Percentiles rank a stretch among this genome's conserved stretches.
These are phyloP conservation scores for Pandemis cinnamomeana DNA, from an alignment of 2,888 invertebrate genomes.

Conservation along the genomic window DNA sequence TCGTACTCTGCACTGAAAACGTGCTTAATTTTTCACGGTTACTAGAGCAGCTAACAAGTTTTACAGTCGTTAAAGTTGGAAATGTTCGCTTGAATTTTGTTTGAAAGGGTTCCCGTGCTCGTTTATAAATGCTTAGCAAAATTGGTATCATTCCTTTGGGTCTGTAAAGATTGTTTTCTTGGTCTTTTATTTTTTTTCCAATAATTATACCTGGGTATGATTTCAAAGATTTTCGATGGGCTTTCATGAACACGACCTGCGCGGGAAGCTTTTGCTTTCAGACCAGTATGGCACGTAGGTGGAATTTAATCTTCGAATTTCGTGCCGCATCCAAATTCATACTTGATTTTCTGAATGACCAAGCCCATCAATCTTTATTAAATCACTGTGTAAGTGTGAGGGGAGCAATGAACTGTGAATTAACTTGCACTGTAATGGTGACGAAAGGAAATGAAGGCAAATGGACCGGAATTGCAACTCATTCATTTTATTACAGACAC, in stretches of 20 bases:
- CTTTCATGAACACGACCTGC: no score
- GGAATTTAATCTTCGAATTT: no score
- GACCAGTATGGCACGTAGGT: no score
- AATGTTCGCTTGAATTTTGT: not conserved
- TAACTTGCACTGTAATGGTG: slow-evolving; percentile 49
- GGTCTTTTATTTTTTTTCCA: no score
- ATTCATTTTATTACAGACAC: slow-evolving; percentile 46
- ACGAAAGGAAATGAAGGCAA: slow-evolving; percentile 50
- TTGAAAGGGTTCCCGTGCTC: not conserved
- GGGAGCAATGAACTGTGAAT: slow-evolving; percentile 47
- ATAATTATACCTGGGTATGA: no score
- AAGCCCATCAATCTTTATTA: slow-evolving; percentile 27
- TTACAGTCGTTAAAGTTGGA: not conserved
- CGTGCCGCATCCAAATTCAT: not conserved
- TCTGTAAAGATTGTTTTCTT: no score
- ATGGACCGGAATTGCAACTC: slow-evolving; percentile 44
- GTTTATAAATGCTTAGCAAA: not conserved
- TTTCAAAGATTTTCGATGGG: no score
- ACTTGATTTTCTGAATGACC: slow-evolving; percentile 14
- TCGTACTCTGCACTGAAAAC: not conserved
- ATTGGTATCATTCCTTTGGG: no score
- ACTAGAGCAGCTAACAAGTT: not conserved
- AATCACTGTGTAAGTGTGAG: slow-evolving; percentile 38
- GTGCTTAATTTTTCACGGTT: not conserved
- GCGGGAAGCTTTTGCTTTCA: no score